phyloP scores from a whole-genome alignment of 2,113 vertebrate genomes.

The Alectura lathami region DNA sequence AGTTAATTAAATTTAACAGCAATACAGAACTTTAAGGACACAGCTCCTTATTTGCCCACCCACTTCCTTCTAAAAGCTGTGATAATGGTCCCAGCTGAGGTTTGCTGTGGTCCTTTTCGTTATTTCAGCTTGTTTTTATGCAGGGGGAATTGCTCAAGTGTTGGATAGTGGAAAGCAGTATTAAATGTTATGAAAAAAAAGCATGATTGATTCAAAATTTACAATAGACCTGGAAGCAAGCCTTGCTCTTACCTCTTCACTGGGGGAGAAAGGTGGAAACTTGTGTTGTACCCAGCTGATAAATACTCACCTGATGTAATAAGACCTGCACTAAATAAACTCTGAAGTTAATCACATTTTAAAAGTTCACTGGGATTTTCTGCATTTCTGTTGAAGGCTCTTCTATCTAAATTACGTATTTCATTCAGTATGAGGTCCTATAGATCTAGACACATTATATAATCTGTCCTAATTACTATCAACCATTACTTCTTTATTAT shows the following conservation, averaged over 20 bases:
- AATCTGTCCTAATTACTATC: constrained; percentile 15
- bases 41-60: not conserved
- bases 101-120: not conserved
- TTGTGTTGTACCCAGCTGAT: not conserved
- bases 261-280: not conserved
- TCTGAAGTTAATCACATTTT: not conserved
- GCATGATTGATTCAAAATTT: not conserved
- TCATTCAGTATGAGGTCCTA: not conserved
- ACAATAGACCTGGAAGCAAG: not conserved
- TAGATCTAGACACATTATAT: not conserved
- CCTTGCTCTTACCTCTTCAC: not conserved
- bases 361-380: not conserved
- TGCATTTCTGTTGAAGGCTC: not conserved
- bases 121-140: not conserved
- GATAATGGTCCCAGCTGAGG: rapidly evolving
- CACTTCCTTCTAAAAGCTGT: not conserved
- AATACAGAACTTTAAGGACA: not conserved
- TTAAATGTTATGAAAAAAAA: not conserved
- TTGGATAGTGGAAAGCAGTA: not conserved
- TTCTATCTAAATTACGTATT: not conserved
- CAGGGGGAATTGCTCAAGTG: not conserved
- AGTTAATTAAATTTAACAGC: not conserved
- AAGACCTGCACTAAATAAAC: not conserved
- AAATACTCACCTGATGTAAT: not conserved
- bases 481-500: not conserved